Conservation (phyloP, 2,888 invertebrate species). For the Timandra comae region DNA sequence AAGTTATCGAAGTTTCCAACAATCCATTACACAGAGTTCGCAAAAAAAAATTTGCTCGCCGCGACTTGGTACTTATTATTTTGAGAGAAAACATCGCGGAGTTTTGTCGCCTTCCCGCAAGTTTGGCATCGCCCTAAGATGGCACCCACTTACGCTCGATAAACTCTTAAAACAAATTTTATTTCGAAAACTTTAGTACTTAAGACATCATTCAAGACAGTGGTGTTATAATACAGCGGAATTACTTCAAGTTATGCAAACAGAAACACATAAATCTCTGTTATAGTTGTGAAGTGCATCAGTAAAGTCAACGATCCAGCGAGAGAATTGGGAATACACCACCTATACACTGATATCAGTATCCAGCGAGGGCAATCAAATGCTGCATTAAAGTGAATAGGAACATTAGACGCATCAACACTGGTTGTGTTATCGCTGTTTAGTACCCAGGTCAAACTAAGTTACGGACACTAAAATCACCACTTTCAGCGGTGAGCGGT, state of each 20-base stretch:
- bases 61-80: conserved; percentile 67
- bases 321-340: conserved; percentile 3
- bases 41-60: conserved; percentile 69
- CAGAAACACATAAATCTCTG: background rate
- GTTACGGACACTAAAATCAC: conserved; percentile 56
- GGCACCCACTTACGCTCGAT: conserved; percentile 37
- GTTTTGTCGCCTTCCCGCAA: conserved; percentile 55
- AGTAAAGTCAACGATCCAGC: too few relatives aligned
- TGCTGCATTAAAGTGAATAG: background rate
- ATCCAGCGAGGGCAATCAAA: conserved; percentile 2
- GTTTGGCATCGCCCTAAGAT: conserved; percentile 35
- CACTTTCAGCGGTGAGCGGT: conserved; percentile 58
- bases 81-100: conserved; percentile 71
- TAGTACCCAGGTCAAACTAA: conserved; percentile 38
- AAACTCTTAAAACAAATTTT: conserved; percentile 30
- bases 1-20: conserved; percentile 74
- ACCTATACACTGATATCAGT: background rate
- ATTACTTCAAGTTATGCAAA: background rate
- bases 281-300: background rate
- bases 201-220: conserved; percentile 10
- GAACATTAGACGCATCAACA: background rate
- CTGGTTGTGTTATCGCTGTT: conserved; percentile 12
- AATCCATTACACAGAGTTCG: conserved; percentile 75
- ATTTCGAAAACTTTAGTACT: conserved; percentile 14
- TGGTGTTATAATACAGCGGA: background rate